phyloP scores from a whole-genome alignment of 2,797 vertebrate genomes.

The Spinibarbus caldwelli region DNA sequence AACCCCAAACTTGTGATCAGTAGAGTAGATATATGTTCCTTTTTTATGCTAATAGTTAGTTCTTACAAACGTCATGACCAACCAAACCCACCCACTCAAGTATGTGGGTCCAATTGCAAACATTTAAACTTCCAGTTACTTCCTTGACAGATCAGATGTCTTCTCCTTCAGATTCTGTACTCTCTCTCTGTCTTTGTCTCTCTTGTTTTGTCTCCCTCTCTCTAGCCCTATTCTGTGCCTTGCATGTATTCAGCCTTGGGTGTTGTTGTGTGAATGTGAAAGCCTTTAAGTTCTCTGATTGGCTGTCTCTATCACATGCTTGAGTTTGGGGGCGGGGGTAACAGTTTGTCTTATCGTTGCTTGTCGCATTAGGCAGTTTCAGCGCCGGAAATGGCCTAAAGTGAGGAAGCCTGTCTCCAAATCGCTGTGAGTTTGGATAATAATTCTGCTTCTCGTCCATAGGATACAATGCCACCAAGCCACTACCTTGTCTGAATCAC shows the following conservation, averaged over 20 bases:
- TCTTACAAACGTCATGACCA: neutral
- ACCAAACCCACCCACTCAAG: neutral
- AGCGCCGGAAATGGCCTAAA: slow-evolving; percentile 96
- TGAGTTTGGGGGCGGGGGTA: slow-evolving; percentile 69
- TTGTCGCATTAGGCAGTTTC: slow-evolving; percentile 92
- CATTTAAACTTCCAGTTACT: neutral
- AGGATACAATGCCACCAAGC: slow-evolving; percentile 62
- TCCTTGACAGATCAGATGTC: slow-evolving; percentile 31
- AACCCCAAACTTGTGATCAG: neutral
- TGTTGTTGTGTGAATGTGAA: slow-evolving; percentile 52
- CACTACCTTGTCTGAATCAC: slow-evolving; percentile 57
- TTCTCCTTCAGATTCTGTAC: slow-evolving; percentile 51
- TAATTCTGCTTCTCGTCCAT: slow-evolving; percentile 58
- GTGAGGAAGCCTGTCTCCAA: slow-evolving; percentile 92
- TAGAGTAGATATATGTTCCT: neutral
- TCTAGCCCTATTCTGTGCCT: slow-evolving; percentile 33
- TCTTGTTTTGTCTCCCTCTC: slow-evolving; percentile 31
- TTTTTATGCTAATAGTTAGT: neutral
- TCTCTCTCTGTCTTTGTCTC: neutral
- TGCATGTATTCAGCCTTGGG: slow-evolving; percentile 54
- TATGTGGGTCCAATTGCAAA: neutral
- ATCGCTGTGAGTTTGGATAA: slow-evolving; percentile 90
- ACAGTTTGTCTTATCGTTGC: slow-evolving; percentile 80
- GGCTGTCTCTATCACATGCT: slow-evolving; percentile 58
- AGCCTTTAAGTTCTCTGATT: slow-evolving; percentile 52